Percentiles rank a stretch among this genome's conserved stretches.
Evolutionary conservation across 2,888 invertebrate genomes (phyloP).

Genomic region (Caenorhabditis afra): DNA sequence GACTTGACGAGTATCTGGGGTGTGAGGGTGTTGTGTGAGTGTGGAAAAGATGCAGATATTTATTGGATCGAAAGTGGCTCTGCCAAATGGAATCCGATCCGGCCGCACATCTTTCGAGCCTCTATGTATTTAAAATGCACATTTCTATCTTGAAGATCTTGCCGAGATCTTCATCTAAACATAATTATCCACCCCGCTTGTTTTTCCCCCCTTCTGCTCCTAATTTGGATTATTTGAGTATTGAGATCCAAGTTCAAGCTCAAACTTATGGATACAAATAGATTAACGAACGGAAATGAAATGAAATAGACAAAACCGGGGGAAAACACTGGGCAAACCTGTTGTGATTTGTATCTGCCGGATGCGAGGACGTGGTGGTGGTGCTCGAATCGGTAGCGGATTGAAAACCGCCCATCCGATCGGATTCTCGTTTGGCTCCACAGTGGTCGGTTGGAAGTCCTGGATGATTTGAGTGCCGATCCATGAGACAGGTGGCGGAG

Average conservation of each 20-base stretch:
- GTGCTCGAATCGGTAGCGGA: constrained; percentile 63
- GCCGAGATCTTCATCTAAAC: constrained; percentile 2
- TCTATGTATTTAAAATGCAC: no score
- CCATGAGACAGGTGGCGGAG: constrained; percentile 51
- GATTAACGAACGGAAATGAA: no score
- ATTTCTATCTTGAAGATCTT: not conserved
- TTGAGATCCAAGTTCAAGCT: no score
- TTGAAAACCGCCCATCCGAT: constrained; percentile 73
- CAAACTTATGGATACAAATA: not conserved
- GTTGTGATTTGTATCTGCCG: constrained; percentile 48
- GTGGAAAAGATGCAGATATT: no score
- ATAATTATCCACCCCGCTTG: constrained; percentile 22
- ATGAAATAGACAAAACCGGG: no score
- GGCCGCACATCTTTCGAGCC: no score
- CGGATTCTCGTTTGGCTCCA: constrained; percentile 59
- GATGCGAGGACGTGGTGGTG: constrained; percentile 49
- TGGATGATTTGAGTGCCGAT: constrained; percentile 60
- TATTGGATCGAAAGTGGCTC: no score
- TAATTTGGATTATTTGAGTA: no score
- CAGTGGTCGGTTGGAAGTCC: constrained; percentile 46
- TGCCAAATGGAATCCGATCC: no score
- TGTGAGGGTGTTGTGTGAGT: no score
- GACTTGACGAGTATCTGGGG: no score
- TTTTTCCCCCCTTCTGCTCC: constrained; percentile 8
- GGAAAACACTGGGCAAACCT: no score